These are phyloP conservation scores for Aethes cnicana DNA, from an alignment of 2,888 invertebrate species.

Conservation along the genomic window DNA sequence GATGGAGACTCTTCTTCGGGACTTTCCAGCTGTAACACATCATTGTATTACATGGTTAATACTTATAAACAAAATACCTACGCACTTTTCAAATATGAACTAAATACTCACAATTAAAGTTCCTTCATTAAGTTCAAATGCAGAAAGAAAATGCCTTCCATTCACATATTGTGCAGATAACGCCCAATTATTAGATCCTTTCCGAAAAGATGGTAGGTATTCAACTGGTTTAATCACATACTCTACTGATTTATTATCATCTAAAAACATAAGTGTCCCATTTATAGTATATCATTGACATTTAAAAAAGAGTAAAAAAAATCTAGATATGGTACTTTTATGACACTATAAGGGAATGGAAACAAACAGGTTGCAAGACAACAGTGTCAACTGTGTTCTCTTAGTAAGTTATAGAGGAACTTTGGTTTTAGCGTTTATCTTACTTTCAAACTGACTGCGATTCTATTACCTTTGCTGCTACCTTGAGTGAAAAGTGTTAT, in stretches of 20 bases:
- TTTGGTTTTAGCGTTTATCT: too few species aligned
- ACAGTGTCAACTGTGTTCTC: too few species aligned
- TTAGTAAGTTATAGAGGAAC: too few species aligned
- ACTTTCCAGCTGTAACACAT: constrained; percentile 64
- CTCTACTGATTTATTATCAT: constrained; percentile 67
- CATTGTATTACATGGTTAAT: constrained; percentile 10
- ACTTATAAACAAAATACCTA: neutral
- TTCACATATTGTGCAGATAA: constrained; percentile 76
- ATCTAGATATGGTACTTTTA: too few species aligned
- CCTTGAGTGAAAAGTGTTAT: constrained; percentile 73
- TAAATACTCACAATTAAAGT: constrained; percentile 67
- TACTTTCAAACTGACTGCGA: too few species aligned
- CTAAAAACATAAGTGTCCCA: constrained; percentile 42
- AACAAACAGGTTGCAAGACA: too few species aligned
- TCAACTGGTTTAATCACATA: constrained; percentile 70
- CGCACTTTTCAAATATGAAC: neutral
- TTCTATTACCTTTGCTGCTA: constrained; percentile 64
- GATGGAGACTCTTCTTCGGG: constrained; percentile 72
- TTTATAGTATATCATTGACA: neutral
- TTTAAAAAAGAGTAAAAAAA: constrained; percentile 1
- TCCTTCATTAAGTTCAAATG: constrained; percentile 75
- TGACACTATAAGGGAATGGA: too few species aligned
- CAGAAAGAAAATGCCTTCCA: constrained; percentile 75
- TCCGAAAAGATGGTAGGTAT: constrained; percentile 67
- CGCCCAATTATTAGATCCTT: constrained; percentile 73